Evolutionary conservation across 1,140 invertebrate genomes (phyloP), one percentile per base, ranked within the genome.

Genomic region (Diorhabda carinulata): DNA sequence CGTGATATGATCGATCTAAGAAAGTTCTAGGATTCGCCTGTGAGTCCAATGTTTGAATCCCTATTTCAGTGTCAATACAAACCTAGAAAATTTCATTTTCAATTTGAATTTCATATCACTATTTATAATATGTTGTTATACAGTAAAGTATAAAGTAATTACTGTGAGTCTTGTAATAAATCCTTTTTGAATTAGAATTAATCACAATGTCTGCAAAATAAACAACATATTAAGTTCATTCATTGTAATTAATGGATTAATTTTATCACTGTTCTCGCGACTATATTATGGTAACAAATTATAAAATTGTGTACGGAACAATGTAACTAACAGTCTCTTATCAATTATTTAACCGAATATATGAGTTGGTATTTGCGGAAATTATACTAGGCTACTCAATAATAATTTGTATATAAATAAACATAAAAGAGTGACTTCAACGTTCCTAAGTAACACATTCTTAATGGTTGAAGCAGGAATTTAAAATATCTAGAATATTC

Each of bases 221-320:
- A 52, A 52, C 47, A 52, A 52, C 47, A 52, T 8, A 52, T 52
- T 52, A 52, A 52, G 47, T 52, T 52, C 47, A 52, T 52, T 52
- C 47, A 52, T 52, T 52, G n/a, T 52, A 52, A 52, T 52, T 52
- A 52, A 52, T 52, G 47, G 47, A 52, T 52, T 52, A 6, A 52
- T 52, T 52, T 52, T 52, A 52, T 52, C 47, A 52, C 47, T 52
- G 47, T 52, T 52, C 47, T 52, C 6, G 47, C 47, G 47, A 52
- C 47, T 8, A 52, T 3, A 52, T 52, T 52, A 52, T 52, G 47
- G 47, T 52, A 52, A 52, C 47, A 52, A 52, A 52, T 52, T 52
- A 52, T 52, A 52, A 52, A 52, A 52, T 8, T 52, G 47, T n/a
- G n/a, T 52, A n/a, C 47, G 47, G 25, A 25, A 52, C 47, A n/a